Evolutionary conservation across 2,113 vertebrate genomes (phyloP), one percentile per base, ranked within the genome.

Genomic region (Psettodes erumei): DNA sequence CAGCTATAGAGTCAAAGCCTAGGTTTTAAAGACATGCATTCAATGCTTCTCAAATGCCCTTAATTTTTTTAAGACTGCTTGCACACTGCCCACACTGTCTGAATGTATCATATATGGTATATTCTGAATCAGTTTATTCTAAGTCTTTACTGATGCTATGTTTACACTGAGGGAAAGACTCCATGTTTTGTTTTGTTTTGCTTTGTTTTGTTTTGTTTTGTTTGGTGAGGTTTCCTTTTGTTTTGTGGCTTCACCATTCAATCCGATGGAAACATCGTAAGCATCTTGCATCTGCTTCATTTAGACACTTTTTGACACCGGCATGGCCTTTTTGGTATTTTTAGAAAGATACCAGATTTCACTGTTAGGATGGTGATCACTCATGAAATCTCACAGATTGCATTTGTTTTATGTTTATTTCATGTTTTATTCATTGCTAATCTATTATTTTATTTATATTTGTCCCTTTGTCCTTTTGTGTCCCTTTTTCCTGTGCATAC

Each of bases 1-100:
- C 43, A 32, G 18, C 54, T 75, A 10, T n/a, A 63, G 65, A 50
- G 55, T 75, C 67, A 32, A 54, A 37, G n/a, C 25, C 32, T 2
- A 19, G n/a, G 33, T 23, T 51, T 30, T 1, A 59, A 18, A 53
- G 33, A 54, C 4, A 42, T 47, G 1, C 18, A 27, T 28, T 30
- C 37, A 25, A 62, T 16, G 19, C 35, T 32, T 50, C 53, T 51
- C 3, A 13, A 30, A 59, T 6, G 55, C 47, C 21, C 21, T 51
- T 13, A 65, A 37, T 37, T 23, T 6, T 59, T 19, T 65, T 18
- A 9, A 3, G 9, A 25, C 18, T 48, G 6, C 4, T 54, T 42
- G 3, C 25, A 33, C 13, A 65, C 65, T 47, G 21, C 1, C 9
- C 18, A 35, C 13, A 23, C 11, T 23, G 19, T 40, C 27, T 65